phyloP scores from a whole-genome alignment of 2,888 invertebrate species.

The Tyria jacobaeae region DNA sequence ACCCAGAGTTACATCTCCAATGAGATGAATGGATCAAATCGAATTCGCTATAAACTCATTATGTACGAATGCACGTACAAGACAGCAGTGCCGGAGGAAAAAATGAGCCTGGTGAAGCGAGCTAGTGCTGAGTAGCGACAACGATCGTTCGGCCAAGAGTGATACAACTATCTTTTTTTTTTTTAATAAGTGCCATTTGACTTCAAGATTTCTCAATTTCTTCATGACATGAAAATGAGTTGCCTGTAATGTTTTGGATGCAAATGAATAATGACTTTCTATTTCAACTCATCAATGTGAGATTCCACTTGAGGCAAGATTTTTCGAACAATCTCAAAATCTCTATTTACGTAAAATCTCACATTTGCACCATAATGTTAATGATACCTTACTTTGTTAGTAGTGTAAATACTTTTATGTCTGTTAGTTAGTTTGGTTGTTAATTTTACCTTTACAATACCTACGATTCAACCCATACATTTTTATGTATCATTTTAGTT shows the following conservation, averaged over 20 bases:
- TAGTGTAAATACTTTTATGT: conserved; percentile 19
- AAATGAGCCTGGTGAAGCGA: too few species aligned
- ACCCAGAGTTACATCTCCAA: too few species aligned
- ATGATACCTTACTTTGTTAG: conserved; percentile 33
- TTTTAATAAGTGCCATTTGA: not conserved
- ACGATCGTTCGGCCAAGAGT: too few species aligned
- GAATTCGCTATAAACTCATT: too few species aligned
- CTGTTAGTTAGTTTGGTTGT: conserved; percentile 40
- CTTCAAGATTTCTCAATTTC: not conserved
- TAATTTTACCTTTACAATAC: conserved; percentile 22
- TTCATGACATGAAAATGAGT: not conserved
- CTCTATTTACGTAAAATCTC: not conserved
- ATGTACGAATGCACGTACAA: too few species aligned
- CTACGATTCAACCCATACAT: conserved; percentile 11
- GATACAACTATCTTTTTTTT: too few species aligned
- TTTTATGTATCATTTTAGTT: conserved; percentile 32
- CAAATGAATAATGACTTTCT: conserved; percentile 1
- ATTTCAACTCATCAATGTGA: not conserved
- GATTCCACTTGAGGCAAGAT: not conserved
- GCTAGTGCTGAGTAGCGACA: too few species aligned
- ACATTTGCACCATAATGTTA: conserved; percentile 10
- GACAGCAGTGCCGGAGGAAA: too few species aligned
- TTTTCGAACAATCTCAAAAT: too few species aligned
- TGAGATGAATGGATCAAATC: too few species aligned
- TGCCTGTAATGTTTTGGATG: not conserved